Evolutionary conservation across 2,888 invertebrate genomes (phyloP), one percentile per base, ranked within the genome.

Genomic region (Chymomyza fuscimana): DNA sequence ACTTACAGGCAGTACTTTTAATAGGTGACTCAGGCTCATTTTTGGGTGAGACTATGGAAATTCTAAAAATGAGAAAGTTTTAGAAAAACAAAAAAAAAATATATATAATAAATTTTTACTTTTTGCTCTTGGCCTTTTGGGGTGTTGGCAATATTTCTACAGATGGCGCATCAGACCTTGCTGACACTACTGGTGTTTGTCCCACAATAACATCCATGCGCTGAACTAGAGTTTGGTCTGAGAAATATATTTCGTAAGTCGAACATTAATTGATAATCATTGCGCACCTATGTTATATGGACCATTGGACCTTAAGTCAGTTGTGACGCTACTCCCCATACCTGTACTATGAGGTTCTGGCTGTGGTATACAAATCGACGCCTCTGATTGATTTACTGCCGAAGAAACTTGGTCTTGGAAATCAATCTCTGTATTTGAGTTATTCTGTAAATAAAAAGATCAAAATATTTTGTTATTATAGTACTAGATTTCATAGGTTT

Each of bases 141-240:
- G 86, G 84, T 64, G 89, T 89, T 29, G 91, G 90, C 63, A 88
- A 86, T 78, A 92, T 92, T 81, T 92, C 92, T 19, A 91, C 90
- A 25, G 91, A 91, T 85, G 94, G 94, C 82, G 94, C 94, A 88
- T 95, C 94, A 69, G 94, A 94, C 92, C 94, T 94, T 75, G 95
- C 95, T 74, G 95, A 95, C 68, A 95, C 95, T 77, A 95, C 93
- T 59, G 95, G 95, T 36, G 94, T 94, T 72, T 88, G 88, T 10
- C 76, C 81, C 69, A 80, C 74, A 68, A 77, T 67, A 63, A 78
- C 75, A 70, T 89, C 86, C 63, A 60, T 67, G 46, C 79, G 78
- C 52, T 77, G 79, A 65, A 74, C 64, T 66, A 75, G 63, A 12
- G 73, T 71, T 77, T 81, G 78, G 72, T 88, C 83, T 76, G 65